Base-by-base conservation (phyloP, 2,113 vertebrate species). In the Corythoichthys haematopterus region DNA sequence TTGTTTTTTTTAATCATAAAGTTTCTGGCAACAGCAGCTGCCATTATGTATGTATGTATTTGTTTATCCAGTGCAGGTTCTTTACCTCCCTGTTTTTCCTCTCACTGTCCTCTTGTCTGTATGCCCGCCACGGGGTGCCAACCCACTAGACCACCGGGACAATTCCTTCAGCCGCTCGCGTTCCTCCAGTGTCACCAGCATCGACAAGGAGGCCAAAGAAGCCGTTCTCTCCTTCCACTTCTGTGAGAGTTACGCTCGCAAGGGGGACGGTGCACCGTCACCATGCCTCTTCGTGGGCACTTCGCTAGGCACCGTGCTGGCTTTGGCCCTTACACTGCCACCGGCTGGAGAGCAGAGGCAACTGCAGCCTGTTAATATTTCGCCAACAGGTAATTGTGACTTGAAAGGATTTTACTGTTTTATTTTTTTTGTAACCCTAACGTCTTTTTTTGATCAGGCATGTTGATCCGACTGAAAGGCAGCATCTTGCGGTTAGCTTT, bases 181-280 rank as follows among this genome's bases (percentile, higher is more conserved):
- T 81, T 98, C 96, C 86, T 98, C 97, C 72, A 98, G 96, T 63
- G 97, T 99, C 85, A 98, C 96, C 88, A 98, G 96, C 91, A 98
- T 99, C 68, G 97, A 99, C 85, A 98, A 96, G 86, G 97, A 99
- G 79, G 89, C 94, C 2, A 93, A 95, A 0, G 97, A 99, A 87
- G 92, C 94, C 55, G 94, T 98, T 88, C 94, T 93, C 72, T 93
- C 94, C 79, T 95, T 99, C 82, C 93, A 95, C 80, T 99, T 98
- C 70, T 92, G 93, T 71, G 96, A 99, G 81, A 94, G 94, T 35
- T 98, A 93, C 55, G 94, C 93, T 9, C 93, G 97, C 63, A 96
- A 97, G 80, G 84, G 93, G 0, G 97, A 98, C 68, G 90, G 89
- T 0, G 79, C 91, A 0, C 87, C 92, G 64, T 94, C 93, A 11